A percentile compares a stretch with the other conserved stretches of the same genome.
Conservation (phyloP, 2,113 vertebrate species). For the Oryzias melastigma region DNA sequence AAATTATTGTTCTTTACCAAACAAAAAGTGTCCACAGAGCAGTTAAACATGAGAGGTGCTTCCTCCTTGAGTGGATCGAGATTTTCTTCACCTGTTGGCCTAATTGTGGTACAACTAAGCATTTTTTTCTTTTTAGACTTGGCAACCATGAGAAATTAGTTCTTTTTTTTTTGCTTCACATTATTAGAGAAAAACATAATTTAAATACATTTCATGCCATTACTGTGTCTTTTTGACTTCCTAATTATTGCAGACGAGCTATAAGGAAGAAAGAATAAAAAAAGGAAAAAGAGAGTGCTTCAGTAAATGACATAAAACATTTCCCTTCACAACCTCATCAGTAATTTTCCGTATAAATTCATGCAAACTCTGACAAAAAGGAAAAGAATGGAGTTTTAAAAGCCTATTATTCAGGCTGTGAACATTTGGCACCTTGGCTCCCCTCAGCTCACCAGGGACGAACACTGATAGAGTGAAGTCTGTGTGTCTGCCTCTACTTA, state of each 20-base stretch:
- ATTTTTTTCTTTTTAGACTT: too few relatives aligned
- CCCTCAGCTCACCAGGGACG: conserved; percentile 44
- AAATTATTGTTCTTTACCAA: too few relatives aligned
- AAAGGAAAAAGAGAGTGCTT: neutral
- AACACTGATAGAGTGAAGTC: conserved; percentile 50
- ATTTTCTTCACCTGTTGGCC: too few relatives aligned
- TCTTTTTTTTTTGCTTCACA: conserved; percentile 11
- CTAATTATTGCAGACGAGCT: conserved; percentile 20
- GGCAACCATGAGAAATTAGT: conserved; percentile 11
- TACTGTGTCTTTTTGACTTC: conserved; percentile 13
- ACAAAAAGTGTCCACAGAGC: too few relatives aligned
- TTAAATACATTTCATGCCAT: conserved; percentile 9
- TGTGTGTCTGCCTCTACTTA: conserved; percentile 21
- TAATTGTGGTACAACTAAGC: too few relatives aligned
- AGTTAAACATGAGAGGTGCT: too few relatives aligned
- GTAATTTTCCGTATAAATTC: conserved; percentile 6
- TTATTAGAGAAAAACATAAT: conserved; percentile 13
- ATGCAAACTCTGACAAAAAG: conserved; percentile 4
- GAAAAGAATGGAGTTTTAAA: conserved; percentile 53
- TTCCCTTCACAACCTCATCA: conserved; percentile 13
- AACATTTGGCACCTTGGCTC: conserved; percentile 58
- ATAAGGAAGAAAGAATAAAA: neutral
- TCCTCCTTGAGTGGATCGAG: too few relatives aligned
- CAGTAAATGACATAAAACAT: conserved; percentile 18
- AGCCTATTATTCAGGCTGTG: conserved; percentile 61